phyloP scores from a whole-genome alignment of 2,888 invertebrate genomes.

The Dusona sp. region DNA sequence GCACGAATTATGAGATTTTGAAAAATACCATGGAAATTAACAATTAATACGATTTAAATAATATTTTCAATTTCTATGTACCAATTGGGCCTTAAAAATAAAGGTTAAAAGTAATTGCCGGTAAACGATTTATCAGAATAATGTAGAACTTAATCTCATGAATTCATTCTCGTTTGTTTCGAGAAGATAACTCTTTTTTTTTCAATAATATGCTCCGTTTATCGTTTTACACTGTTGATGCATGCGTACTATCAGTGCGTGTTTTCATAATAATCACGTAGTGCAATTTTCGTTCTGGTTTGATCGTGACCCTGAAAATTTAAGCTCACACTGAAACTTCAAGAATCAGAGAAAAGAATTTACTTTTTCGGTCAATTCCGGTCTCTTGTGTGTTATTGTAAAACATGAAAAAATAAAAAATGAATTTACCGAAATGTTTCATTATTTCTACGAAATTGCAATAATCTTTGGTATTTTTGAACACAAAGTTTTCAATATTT shows the following conservation, averaged over 20 bases:
- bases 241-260: not conserved
- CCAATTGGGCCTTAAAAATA: not conserved
- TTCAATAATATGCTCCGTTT: not conserved
- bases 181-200: not conserved
- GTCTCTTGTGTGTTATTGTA: not conserved
- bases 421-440: not conserved
- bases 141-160: not conserved
- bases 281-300: not conserved
- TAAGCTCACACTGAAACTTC: not conserved
- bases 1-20: not conserved
- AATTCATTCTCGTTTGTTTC: not conserved
- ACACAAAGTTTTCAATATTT: not conserved
- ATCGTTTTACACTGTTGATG: not conserved
- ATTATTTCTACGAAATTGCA: not conserved
- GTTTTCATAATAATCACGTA: not conserved
- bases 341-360: not conserved
- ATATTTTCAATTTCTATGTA: not conserved
- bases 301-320: not conserved
- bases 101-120: slow-evolving; percentile 21
- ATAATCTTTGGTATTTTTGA: not conserved
- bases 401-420: not conserved
- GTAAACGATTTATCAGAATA: slow-evolving; percentile 1
- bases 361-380: not conserved
- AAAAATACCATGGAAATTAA: not conserved
- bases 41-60: not conserved